Conservation (phyloP, 1,140 invertebrate species). For the Leptinotarsa texana region DNA sequence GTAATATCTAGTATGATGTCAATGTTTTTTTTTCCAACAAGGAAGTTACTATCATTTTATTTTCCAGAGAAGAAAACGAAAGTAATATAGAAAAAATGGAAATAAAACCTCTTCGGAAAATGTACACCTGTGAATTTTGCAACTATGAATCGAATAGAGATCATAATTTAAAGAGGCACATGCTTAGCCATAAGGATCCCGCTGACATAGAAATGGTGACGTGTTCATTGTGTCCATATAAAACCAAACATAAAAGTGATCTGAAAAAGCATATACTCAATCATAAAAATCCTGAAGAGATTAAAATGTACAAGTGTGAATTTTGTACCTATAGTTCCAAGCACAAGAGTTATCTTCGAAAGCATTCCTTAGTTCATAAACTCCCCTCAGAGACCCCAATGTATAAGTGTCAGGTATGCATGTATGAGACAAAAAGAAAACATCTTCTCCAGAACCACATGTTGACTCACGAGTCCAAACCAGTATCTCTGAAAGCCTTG, state of each 20-base stretch:
- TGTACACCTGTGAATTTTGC: background rate
- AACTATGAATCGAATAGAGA: background rate
- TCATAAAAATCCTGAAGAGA: slow-evolving; percentile 7
- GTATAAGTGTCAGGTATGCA: slow-evolving; percentile 23
- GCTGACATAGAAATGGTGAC: slow-evolving; percentile 56
- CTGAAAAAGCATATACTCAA: background rate
- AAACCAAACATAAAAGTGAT: slow-evolving; percentile 10
- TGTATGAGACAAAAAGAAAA: slow-evolving; percentile 27
- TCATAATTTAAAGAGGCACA: background rate
- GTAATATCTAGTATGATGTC: no score
- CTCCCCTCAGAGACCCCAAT: background rate
- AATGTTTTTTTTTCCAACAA: no score
- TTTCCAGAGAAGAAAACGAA: background rate
- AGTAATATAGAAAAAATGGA: background rate
- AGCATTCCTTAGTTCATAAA: slow-evolving; percentile 9
- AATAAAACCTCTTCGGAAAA: background rate
- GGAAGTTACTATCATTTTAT: background rate
- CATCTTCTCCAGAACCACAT: slow-evolving; percentile 20
- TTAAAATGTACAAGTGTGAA: slow-evolving; percentile 10
- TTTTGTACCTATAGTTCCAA: slow-evolving; percentile 4
- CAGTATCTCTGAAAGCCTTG: background rate
- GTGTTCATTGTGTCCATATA: background rate
- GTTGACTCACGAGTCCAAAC: slow-evolving; percentile 1
- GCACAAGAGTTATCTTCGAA: slow-evolving; percentile 7
- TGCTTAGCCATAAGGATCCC: background rate